Conservation (phyloP, 35 echinoderm and acorn worm species). For the Diadema setosum region DNA sequence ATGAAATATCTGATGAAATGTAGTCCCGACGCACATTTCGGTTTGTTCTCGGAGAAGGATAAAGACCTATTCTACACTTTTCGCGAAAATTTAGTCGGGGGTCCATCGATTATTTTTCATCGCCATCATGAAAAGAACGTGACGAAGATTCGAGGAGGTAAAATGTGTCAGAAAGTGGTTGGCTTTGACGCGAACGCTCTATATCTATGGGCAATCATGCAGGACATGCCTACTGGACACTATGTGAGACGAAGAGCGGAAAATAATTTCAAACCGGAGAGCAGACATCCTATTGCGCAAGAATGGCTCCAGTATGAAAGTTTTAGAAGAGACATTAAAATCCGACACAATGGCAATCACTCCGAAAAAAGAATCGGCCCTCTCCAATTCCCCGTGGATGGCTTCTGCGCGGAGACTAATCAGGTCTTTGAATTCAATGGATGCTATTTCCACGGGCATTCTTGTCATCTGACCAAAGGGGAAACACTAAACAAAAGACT, state of each 20-base stretch:
- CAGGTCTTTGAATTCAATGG: constrained; percentile 24
- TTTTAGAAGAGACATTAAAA: background rate
- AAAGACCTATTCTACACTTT: constrained; percentile 50
- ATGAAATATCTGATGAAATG: constrained; percentile 15
- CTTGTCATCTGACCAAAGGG: background rate
- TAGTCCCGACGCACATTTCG: background rate
- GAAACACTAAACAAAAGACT: background rate
- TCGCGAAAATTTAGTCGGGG: constrained; percentile 5
- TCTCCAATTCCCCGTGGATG: background rate
- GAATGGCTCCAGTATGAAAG: constrained; percentile 50
- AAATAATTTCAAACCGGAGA: background rate
- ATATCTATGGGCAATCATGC: constrained; percentile 32
- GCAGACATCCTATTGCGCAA: background rate
- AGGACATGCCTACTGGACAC: constrained; percentile 46
- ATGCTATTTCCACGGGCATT: constrained; percentile 27
- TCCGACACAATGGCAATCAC: background rate
- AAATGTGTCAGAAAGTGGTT: constrained; percentile 18
- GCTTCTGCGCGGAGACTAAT: background rate
- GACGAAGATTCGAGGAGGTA: background rate
- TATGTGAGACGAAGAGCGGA: constrained; percentile 1
- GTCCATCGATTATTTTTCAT: constrained; percentile 37
- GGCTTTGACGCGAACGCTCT: constrained; percentile 67
- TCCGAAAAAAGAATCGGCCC: constrained; percentile 1
- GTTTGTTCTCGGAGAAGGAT: constrained; percentile 14
- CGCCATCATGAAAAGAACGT: background rate